Base-by-base conservation (phyloP, 2,888 invertebrate species). In the Lasioglossum figueresi region DNA sequence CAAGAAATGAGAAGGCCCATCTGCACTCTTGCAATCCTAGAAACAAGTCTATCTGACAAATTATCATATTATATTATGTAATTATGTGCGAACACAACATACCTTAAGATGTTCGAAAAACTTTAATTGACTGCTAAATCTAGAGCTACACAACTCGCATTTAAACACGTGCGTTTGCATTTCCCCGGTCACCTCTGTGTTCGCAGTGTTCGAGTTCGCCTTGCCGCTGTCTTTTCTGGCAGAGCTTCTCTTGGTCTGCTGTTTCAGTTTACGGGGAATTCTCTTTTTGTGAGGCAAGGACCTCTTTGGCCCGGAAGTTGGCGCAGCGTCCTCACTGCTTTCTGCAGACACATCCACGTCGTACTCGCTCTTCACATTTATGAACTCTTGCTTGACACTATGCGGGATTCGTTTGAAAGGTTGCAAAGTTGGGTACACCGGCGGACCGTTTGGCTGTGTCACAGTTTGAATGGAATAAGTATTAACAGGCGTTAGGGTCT, bases 21-120 rank as follows among this genome's bases (percentile, higher is more conserved):
- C 37, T 6, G 37, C 37, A 37, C 6, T 6, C 10, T 10, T 10
- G 40, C 10, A 40, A 40, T 40, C 40, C 10, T 10, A 40, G 10
- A 2, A 10, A 40, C 40, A 10, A 40, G 10, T 40, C 40, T 1
- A 40, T 2, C 40, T n/a, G n/a, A n/a, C n/a, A n/a, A n/a, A n/a
- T n/a, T n/a, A n/a, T n/a, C n/a, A n/a, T n/a, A n/a, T n/a, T n/a
- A n/a, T n/a, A n/a, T n/a, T n/a, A n/a, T n/a, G n/a, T n/a, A 70
- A 40, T 4, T 14, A 70, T 0, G 31, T 3, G 14, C 10, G 14
- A 52, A 45, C 76, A 31, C 45, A 45, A 68, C 45, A 76, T 79
- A 96, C 96, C 95, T 98, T 98, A 12, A 98, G 95, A 93, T 98
- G 98, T 82, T 98, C 97, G 95, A 97, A 98, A 95, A 98, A 98